Conservation (phyloP, 2,113 vertebrate species). For the Todiramphus saurophagus region DNA sequence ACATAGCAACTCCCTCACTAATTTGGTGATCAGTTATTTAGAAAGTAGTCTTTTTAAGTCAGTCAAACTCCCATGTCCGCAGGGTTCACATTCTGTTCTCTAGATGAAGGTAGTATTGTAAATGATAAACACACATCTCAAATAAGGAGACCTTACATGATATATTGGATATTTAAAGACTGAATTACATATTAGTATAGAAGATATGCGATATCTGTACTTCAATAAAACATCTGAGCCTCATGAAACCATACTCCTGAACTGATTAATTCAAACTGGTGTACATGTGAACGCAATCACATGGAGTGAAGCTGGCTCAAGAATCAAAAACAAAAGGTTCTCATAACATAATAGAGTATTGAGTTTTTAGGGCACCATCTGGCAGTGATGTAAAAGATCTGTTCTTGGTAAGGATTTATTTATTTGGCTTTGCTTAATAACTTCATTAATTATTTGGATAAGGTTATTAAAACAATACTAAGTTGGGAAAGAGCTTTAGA, state of each 20-base stretch:
- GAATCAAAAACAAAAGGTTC: constrained; percentile 36
- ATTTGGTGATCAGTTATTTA: neutral
- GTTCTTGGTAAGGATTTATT: neutral
- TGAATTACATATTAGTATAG: neutral
- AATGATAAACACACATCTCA: neutral
- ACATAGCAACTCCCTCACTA: neutral
- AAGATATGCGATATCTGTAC: neutral
- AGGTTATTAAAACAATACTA: neutral
- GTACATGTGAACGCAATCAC: neutral
- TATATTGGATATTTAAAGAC: neutral
- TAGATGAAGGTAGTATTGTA: neutral
- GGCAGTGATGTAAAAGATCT: neutral
- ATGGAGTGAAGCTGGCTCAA: neutral
- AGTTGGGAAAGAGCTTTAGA: neutral
- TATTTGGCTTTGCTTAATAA: constrained; percentile 13
- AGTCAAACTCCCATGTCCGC: neutral
- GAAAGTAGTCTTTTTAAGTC: neutral
- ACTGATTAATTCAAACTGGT: neutral
- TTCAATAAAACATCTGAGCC: constrained; percentile 28
- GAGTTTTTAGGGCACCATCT: constrained; percentile 35
- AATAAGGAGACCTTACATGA: neutral
- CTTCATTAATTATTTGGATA: neutral
- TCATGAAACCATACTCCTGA: neutral
- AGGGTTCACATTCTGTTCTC: neutral
- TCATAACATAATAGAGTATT: constrained; percentile 10